Base-by-base conservation (phyloP, 2,888 invertebrate species). In the Drosophila fungiperda region DNA sequence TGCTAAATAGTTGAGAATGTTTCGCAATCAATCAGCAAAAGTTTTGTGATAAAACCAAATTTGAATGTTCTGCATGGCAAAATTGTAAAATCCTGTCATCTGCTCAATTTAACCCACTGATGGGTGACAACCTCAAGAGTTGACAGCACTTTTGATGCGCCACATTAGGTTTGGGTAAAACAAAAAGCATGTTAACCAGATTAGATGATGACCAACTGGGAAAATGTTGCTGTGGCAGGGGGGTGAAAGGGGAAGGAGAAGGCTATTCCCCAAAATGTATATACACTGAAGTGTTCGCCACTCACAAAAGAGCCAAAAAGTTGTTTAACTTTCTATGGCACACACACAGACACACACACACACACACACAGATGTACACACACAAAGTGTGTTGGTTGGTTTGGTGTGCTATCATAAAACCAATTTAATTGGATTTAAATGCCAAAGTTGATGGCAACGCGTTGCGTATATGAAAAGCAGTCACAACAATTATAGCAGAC, bases 361-460 rank as follows among this genome's bases (percentile, higher is more conserved):
- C 11, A 42, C 40, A n/a, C 11, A 3, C 1, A 1, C 11, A 23
- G 1, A 2, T 26, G 26, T 26, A 26, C 26, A 1, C 35, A 33
- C 20, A 48, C 45, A 40, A 49, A 75, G 29, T 68, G 36, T 23
- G n/a, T 52, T 40, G 15, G 17, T 12, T 4, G 23, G 5, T 29
- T 6, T 29, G 54, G 42, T 33, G 36, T 33, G 15, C 50, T 60
- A 69, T 70, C 68, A 83, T 81, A 81, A 88, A 88, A 78, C 66
- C 73, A 86, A 86, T 88, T 88, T 88, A 85, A 85, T 85, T 85
- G 87, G 84, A 87, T 86, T 76, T 69, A 83, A 85, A 88, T 84
- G 84, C 69, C 52, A 67, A 72, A 80, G 80, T 80, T 78, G 80
- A 68, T 71, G 80, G 67, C 74, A 59, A 67, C 23, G 57, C 67